Base-by-base conservation (phyloP, 2,888 invertebrate genomes). In the Morpho achilles region DNA sequence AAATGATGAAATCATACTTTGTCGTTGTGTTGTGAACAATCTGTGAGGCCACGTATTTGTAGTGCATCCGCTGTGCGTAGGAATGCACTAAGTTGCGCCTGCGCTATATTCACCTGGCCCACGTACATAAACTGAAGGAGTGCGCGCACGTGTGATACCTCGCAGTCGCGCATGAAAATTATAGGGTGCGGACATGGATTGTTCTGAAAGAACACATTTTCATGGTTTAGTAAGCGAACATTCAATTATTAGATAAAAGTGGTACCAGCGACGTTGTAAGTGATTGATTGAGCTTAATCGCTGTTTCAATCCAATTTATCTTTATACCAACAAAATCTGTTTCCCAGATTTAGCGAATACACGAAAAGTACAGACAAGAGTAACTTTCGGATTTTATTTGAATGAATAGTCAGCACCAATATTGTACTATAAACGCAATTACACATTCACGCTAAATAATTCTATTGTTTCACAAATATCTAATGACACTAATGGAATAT, bases 121-220 rank as follows among this genome's bases (percentile, higher is more conserved):
- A 95, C 95, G 82, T 96, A 96, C 95, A 96, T 96, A 79, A 96
- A 96, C 84, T 96, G 95, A 77, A 96, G 92, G 62, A 96, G 91
- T 57, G 95, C 94, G 68, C 94, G 93, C 69, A 96, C 92, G 79
- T 96, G 95, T 74, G 93, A 92, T 73, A 94, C 95, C 76, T 95
- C 95, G 73, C 96, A 95, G 90, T 96, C 96, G 79, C 95, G 93
- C 93, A 96, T 94, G 82, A 96, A 95, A 80, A 96, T 95, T 87
- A 96, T 95, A 62, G 96, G 96, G 84, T 96, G 96, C 77, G 95
- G 94, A 82, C 96, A 96, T 74, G 96, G 96, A 85, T 96, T 96
- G 77, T 94, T 94, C 95, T 96, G 91, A 50, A 94, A 94, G 8
- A 43, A 53, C 16, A 8, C 32, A 32, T 32, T 3, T 32, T 5